Percentiles rank a stretch among this genome's conserved stretches.
phyloP scores from a whole-genome alignment of 1,140 invertebrate genomes.

The Ceratosolen solmsi region DNA sequence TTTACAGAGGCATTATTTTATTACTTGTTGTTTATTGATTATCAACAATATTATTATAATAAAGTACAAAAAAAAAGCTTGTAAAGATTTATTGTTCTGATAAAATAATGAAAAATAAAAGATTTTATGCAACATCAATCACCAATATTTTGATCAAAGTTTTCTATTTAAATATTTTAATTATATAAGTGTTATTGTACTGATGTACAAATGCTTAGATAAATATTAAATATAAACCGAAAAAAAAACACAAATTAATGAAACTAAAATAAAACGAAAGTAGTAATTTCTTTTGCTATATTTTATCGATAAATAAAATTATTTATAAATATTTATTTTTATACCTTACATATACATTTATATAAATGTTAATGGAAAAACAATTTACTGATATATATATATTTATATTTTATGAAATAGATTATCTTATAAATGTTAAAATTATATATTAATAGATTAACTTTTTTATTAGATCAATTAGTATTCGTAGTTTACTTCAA shows the following conservation, averaged over 20 bases:
- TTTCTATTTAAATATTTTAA: neutral
- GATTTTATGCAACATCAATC: conserved; percentile 38
- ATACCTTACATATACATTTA: too few relatives aligned
- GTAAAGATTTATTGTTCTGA: conserved; percentile 46
- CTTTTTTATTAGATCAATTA: too few relatives aligned
- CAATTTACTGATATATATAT: too few relatives aligned
- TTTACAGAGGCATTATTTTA: conserved; percentile 51
- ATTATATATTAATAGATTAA: too few relatives aligned
- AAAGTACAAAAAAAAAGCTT: conserved; percentile 39
- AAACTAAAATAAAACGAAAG: neutral
- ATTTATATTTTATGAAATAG: too few relatives aligned
- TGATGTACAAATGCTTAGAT: neutral
- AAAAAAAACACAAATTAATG: neutral
- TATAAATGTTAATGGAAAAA: too few relatives aligned
- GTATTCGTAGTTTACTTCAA: too few relatives aligned
- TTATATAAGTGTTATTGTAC: neutral
- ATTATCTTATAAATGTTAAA: too few relatives aligned
- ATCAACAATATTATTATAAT: conserved; percentile 40
- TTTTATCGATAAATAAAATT: too few relatives aligned
- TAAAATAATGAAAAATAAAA: conserved; percentile 42
- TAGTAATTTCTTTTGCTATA: too few relatives aligned
- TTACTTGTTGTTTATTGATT: conserved; percentile 49
- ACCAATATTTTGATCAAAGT: neutral
- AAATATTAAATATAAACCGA: neutral
- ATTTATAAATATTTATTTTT: neutral